Base-by-base conservation (phyloP, 2,888 invertebrate genomes). In the Hofmannophila pseudospretella region DNA sequence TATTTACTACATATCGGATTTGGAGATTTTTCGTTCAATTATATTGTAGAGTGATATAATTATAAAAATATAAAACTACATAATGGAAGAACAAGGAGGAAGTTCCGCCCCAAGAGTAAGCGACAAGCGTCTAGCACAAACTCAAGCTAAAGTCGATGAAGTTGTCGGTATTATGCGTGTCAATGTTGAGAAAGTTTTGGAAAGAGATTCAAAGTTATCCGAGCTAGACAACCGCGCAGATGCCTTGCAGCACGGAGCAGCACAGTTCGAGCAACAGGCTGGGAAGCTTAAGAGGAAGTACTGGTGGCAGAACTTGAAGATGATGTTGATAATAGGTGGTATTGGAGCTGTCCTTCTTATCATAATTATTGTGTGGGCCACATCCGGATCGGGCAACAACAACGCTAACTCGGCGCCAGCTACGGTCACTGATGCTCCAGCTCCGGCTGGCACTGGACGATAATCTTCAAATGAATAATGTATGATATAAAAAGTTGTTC, bases 301-400 rank as follows among this genome's bases (percentile, higher is more conserved):
- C 75, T 98, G 97, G 97, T 94, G 97, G 93, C 96, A 97, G 87
- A 98, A 98, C 86, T 89, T 97, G 80, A 98, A 98, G 90, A 96
- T 96, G 95, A 96, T 95, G 95, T 92, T 96, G 69, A 95, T 96
- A 54, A 93, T 96, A 89, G 95, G 95, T 61, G 93, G 93, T 57
- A 95, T 96, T 71, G 95, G 93, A 51, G 90, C 91, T 54, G 90
- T 95, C 53, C 82, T 96, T 71, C 88, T 96, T 80, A 93, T 94
- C 76, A 93, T 96, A 65, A 94, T 96, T 67, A 91, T 95, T 77
- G 92, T 95, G 46, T 88, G 79, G 76, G 78, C 82, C 35, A 72
- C 80, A 19, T 16, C 44, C 64, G 22, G 47, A 54, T 8, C 39
- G 50, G 3, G 42, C 49, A 7, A 37, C 44, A 5, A 7, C 30